These are phyloP conservation scores for Corvus hawaiiensis DNA, from an alignment of 2,113 vertebrate species.

Conservation along the genomic window DNA sequence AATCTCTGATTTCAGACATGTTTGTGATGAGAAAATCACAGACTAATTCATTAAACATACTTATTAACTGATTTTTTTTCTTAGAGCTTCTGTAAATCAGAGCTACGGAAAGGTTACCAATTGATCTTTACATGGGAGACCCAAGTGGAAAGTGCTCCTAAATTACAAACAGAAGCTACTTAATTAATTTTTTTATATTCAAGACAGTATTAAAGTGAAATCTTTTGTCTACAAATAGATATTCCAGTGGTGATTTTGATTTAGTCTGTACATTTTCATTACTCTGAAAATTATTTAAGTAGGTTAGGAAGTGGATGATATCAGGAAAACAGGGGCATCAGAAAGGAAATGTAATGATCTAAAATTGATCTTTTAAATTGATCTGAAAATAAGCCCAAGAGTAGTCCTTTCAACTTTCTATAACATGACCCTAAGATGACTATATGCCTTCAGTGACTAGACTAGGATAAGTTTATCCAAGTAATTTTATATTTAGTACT, in stretches of 20 bases:
- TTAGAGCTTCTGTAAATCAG: not conserved
- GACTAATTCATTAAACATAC: not conserved
- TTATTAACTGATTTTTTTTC: not conserved
- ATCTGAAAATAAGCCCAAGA: not conserved
- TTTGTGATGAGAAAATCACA: slow-evolving; percentile 4
- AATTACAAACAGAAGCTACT: not conserved
- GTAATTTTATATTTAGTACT: not conserved
- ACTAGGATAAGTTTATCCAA: not conserved
- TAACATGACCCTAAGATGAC: not conserved
- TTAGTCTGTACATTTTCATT: not conserved
- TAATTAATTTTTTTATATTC: not conserved
- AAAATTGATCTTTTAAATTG: not conserved
- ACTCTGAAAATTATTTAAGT: not conserved
- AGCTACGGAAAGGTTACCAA: not conserved
- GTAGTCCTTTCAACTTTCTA: not conserved
- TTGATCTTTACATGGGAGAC: not conserved
- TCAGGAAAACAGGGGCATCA: not conserved
- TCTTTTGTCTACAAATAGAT: not conserved
- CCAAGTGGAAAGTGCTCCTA: not conserved
- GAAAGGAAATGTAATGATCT: not conserved
- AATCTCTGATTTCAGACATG: not conserved
- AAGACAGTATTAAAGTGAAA: not conserved
- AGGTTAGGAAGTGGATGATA: not conserved
- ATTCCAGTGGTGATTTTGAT: not conserved
- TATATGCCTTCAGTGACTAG: not conserved